Evolutionary conservation across 1,140 invertebrate genomes (phyloP), one percentile per base, ranked within the genome.

Genomic region (Lineus longissimus): DNA sequence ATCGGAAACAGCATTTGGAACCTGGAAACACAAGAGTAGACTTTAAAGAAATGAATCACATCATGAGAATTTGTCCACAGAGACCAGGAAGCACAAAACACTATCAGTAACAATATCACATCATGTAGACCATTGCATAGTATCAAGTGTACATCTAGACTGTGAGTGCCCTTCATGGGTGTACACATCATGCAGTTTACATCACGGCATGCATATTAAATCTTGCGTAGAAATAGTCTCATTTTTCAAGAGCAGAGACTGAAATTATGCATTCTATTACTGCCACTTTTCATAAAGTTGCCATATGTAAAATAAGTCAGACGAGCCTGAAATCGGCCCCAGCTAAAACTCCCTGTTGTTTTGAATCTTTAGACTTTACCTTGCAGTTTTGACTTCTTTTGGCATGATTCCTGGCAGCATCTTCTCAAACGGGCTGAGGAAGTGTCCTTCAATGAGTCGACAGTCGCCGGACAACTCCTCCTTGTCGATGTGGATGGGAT

Each of bases 401-500:
- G 93, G 92, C 70, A 98, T 89, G 58, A 98, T 86, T 25, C 91
- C 90, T 2, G 94, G 92, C 33, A 96, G 79, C 81, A 91, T 86
- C 29, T 87, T 80, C 51, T 89, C 89, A 70, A 98, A 86, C 0
- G 96, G 96, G 30, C 90, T 90, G n/a, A 85, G 73, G 80, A 98
- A 97, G 77, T 90, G 88, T 0, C 95, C 95, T 80, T 97, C 91
- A 62, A 96, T 78, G 25, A 95, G 77, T 33, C 86, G 86, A 73
- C 87, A 90, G 74, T 93, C 89, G 33, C 87, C 85, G 7, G 25
- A 23, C 66, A 83, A n/a, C 47, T 51, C 19, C 85, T 93, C 92
- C 85, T 93, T 94, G 36, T 90, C 89, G 68, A 97, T 93, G 66
- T 88, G 87, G n/a, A 97, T 86, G 17, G 91, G 91, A 84, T 95